These are phyloP conservation scores for Hydropotes inermis DNA, from an alignment of 2,113 vertebrate genomes.

Conservation along the genomic window DNA sequence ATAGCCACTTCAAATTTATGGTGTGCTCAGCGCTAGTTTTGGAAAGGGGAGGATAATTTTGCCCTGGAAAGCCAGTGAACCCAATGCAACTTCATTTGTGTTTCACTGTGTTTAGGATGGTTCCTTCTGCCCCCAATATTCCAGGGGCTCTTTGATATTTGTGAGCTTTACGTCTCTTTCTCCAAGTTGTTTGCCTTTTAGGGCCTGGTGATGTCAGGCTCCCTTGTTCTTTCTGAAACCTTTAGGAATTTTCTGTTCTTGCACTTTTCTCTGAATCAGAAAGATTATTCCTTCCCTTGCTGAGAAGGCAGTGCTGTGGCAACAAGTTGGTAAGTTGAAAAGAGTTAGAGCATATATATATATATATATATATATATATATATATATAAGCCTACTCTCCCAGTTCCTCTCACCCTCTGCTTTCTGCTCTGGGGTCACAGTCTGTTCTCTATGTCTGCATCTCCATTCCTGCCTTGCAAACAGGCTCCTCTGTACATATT, in stretches of 20 bases:
- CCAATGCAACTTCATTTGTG: conserved; percentile 59
- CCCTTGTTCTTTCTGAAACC: conserved; percentile 39
- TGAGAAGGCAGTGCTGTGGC: neutral
- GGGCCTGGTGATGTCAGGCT: neutral
- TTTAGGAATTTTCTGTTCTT: conserved; percentile 50
- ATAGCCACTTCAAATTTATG: conserved; percentile 51
- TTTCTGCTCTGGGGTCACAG: neutral
- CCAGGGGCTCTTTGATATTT: conserved; percentile 61
- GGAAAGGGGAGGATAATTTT: conserved; percentile 57
- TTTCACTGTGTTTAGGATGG: conserved; percentile 57
- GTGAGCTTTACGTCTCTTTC: conserved; percentile 58
- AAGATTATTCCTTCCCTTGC: neutral
- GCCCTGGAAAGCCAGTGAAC: conserved; percentile 41
- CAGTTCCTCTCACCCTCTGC: neutral
- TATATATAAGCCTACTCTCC: neutral
- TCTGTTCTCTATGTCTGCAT: neutral
- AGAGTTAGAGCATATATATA: neutral
- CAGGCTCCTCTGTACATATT: neutral
- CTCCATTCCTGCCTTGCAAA: neutral
- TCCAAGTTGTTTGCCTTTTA: conserved; percentile 52
- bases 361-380: neutral
- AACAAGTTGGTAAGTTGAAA: neutral
- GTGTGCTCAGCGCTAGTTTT: conserved; percentile 58
- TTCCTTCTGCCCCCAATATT: conserved; percentile 39
- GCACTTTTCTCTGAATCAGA: conserved; percentile 51